Evolutionary conservation across 2,888 invertebrate species (phyloP).

Genomic region (Trachelus iudaicus): DNA sequence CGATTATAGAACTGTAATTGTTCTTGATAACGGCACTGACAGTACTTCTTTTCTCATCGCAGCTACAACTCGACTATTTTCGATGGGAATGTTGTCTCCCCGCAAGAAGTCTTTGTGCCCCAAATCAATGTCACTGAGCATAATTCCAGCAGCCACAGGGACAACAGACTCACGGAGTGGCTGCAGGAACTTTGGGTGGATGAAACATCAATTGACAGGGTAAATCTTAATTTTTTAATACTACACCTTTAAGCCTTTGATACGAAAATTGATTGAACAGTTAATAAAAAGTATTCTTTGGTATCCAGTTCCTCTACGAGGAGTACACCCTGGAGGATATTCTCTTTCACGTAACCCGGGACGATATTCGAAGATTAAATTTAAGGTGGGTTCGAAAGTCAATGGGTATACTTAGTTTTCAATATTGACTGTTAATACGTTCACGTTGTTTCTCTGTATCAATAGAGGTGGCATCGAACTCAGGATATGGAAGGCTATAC

Average conservation of each 20-base stretch:
- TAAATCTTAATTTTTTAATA: slow-evolving; percentile 38
- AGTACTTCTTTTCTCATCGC: neutral
- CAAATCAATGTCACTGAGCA: slow-evolving; percentile 57
- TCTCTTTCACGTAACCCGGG: slow-evolving; percentile 80
- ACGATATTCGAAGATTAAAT: slow-evolving; percentile 83
- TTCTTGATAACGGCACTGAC: neutral
- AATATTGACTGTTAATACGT: slow-evolving; percentile 5
- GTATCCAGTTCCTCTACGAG: slow-evolving; percentile 72
- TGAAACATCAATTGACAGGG: slow-evolving; percentile 73
- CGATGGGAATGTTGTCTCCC: slow-evolving; percentile 31
- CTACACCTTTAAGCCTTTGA: neutral
- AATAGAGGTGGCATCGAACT: slow-evolving; percentile 84
- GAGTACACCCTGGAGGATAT: slow-evolving; percentile 85
- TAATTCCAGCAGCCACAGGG: slow-evolving; percentile 53
- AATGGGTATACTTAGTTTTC: slow-evolving; percentile 11
- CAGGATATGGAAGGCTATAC: slow-evolving; percentile 85
- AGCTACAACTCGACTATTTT: slow-evolving; percentile 48
- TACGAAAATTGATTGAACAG: neutral
- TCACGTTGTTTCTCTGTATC: neutral
- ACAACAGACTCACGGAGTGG: slow-evolving; percentile 78
- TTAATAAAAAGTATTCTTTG: slow-evolving; percentile 29
- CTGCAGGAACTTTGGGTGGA: slow-evolving; percentile 77
- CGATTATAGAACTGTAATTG: neutral
- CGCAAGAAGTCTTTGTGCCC: slow-evolving; percentile 46
- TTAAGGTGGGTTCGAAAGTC: slow-evolving; percentile 73